Percentiles rank a stretch among this genome's conserved stretches.
These are phyloP conservation scores for Mus spicilegus DNA, from an alignment of 2,113 vertebrate genomes.

Conservation along the genomic window DNA sequence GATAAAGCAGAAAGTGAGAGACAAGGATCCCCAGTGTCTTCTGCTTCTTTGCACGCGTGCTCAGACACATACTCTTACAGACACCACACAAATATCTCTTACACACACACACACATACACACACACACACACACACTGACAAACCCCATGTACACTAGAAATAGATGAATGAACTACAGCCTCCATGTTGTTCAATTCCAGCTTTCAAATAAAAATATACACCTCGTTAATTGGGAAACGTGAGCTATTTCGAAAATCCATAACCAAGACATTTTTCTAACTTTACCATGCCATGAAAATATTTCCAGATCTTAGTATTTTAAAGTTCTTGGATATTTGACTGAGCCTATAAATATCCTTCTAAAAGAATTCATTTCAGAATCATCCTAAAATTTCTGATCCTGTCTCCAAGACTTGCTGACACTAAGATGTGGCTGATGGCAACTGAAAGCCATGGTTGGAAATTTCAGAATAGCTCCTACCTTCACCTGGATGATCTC, in stretches of 20 bases:
- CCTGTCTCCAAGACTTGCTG: not conserved
- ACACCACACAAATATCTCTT: not conserved
- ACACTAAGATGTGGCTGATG: not conserved
- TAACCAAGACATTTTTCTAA: slow-evolving; percentile 42
- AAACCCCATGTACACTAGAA: not conserved
- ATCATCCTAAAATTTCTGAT: slow-evolving; percentile 1
- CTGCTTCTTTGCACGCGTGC: not conserved
- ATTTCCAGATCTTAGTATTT: slow-evolving; percentile 20
- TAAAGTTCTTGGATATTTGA: not conserved
- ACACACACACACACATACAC: not conserved
- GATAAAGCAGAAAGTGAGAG: not conserved
- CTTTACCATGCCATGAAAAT: not conserved
- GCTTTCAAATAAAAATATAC: slow-evolving; percentile 47
- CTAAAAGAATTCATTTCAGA: not conserved
- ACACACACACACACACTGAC: not conserved
- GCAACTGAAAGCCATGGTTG: not conserved
- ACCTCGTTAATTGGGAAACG: slow-evolving; percentile 52
- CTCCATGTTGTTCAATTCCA: not conserved
- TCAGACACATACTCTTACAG: not conserved
- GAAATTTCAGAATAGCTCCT: not conserved
- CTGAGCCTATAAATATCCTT: slow-evolving; percentile 21
- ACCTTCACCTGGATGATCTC: not conserved
- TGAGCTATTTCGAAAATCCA: slow-evolving; percentile 40
- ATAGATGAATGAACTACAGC: not conserved
- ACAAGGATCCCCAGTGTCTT: not conserved